Evolutionary conservation across 2,797 vertebrate genomes (phyloP).

Genomic region (Thalassophryne amazonica): DNA sequence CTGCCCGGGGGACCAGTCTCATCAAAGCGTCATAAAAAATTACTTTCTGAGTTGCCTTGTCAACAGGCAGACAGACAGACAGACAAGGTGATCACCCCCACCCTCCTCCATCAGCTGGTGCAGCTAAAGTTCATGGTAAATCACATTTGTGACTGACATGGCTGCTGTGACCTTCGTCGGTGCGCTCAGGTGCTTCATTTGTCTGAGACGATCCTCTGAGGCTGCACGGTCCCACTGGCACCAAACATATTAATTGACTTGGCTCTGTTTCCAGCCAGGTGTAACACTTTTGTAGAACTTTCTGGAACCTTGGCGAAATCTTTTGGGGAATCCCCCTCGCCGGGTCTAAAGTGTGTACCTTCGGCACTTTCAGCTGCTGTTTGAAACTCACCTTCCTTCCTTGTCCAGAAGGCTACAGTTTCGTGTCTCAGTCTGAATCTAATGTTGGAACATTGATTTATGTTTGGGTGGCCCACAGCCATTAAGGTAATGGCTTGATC

Average conservation of each 20-base stretch:
- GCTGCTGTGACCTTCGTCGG: conserved; percentile 18
- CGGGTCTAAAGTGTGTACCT: conserved; percentile 6
- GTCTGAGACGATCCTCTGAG: conserved; percentile 52
- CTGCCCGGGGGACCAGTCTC: no score
- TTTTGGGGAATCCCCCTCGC: conserved; percentile 38
- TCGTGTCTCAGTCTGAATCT: conserved; percentile 62
- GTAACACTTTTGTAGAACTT: conserved; percentile 36
- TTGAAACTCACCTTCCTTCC: conserved; percentile 30
- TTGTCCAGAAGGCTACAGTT: conserved; percentile 38
- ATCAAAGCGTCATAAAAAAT: no score
- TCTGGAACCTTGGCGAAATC: conserved; percentile 17
- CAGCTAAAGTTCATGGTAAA: conserved; percentile 9
- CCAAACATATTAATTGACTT: conserved; percentile 61
- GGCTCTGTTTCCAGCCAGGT: conserved; percentile 49
- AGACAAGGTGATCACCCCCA: no score
- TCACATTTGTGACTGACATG: conserved; percentile 15
- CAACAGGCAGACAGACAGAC: no score
- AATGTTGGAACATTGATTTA: conserved; percentile 78
- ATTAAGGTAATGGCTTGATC: conserved; percentile 83
- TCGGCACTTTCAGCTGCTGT: conserved; percentile 31
- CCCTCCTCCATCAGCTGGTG: no score
- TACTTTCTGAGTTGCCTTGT: no score
- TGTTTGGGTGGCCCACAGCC: conserved; percentile 74
- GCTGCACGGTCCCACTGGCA: conserved; percentile 28
- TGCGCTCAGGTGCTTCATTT: conserved; percentile 56